Conservation (phyloP, 2,113 vertebrate species). For the Hirundichthys speculiger region DNA sequence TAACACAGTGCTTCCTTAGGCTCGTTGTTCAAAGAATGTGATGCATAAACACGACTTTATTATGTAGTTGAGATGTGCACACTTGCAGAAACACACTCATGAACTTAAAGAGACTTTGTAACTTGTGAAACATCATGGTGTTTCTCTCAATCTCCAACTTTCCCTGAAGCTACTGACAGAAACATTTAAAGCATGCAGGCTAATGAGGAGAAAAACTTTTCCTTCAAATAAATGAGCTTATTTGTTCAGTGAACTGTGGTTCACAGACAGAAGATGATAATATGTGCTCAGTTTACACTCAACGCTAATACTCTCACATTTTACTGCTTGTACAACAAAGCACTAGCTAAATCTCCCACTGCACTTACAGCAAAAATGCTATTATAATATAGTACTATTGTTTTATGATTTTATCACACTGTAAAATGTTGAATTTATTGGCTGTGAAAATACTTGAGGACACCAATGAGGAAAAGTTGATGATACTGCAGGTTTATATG, state of each 20-base stretch:
- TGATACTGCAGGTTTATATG: neutral
- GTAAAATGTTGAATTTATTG: slow-evolving; percentile 13
- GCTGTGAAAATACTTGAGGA: slow-evolving; percentile 1
- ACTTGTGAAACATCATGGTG: slow-evolving; percentile 14
- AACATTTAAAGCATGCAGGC: slow-evolving; percentile 47
- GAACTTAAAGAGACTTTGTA: neutral
- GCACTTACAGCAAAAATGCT: neutral
- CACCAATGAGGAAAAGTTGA: neutral
- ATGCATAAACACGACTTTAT: too few species aligned
- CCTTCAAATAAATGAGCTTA: slow-evolving; percentile 52
- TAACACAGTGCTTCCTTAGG: neutral
- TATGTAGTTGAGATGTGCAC: too few species aligned
- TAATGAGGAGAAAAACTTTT: slow-evolving; percentile 55
- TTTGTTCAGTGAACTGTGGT: slow-evolving; percentile 42
- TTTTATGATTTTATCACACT: slow-evolving; percentile 1
- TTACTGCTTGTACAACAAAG: neutral
- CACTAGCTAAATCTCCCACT: neutral
- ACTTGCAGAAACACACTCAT: neutral
- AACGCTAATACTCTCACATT: neutral
- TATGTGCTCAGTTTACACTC: slow-evolving; percentile 12
- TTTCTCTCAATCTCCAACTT: slow-evolving; percentile 21
- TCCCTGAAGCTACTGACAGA: slow-evolving; percentile 34
- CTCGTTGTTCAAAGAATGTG: too few species aligned
- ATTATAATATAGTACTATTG: slow-evolving; percentile 20
- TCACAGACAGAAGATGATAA: slow-evolving; percentile 18